Evolutionary conservation across 1,140 invertebrate genomes (phyloP), one percentile per base, ranked within the genome.

Genomic region (Calosoma granatense): DNA sequence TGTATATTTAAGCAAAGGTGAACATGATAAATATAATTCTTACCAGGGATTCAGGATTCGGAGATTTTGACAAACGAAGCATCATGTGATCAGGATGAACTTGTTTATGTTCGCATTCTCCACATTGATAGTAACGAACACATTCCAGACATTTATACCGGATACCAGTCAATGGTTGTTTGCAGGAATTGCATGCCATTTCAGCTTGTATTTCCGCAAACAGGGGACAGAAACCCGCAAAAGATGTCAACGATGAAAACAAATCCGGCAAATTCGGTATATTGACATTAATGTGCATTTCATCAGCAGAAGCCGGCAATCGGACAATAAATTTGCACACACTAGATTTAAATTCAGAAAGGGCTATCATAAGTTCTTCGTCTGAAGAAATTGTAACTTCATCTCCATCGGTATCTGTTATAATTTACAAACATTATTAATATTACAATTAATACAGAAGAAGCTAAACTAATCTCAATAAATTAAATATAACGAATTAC

Each of bases 351-450:
- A 47, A 17, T 6, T 6, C 6, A 11, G 41, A 47, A 4, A 47
- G 17, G 3, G 41, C 41, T 11, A 47, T 47, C 41, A 47, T 47
- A 12, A 47, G 17, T 47, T 47, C 41, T 17, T 47, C 41, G 17
- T 47, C 41, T 9, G 41, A 47, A 12, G 41, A 47, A 47, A 47
- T 47, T 47, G 41, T 47, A 17, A 47, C 41, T 47, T 47, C 41
- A 17, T 47, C 41, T 12, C 41, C 41, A 11, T 47, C 41, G 3
- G 41, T 12, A 47, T 47, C 41, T 47, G 17, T 6, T 4, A 17
- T 47, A 11, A 47, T 12, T 30, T 47, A 47, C n/a, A 36, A 9
- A 36, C 26, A 36, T 36, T 9, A 36, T 36, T n/a, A 36, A 36
- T 36, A 36, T 36, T 9, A 9, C n/a, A 9, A 36, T 36, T 6